Evolutionary conservation across 2,888 invertebrate species (phyloP), one percentile per base, ranked within the genome.

Genomic region (Sarcophaga carnaria): DNA sequence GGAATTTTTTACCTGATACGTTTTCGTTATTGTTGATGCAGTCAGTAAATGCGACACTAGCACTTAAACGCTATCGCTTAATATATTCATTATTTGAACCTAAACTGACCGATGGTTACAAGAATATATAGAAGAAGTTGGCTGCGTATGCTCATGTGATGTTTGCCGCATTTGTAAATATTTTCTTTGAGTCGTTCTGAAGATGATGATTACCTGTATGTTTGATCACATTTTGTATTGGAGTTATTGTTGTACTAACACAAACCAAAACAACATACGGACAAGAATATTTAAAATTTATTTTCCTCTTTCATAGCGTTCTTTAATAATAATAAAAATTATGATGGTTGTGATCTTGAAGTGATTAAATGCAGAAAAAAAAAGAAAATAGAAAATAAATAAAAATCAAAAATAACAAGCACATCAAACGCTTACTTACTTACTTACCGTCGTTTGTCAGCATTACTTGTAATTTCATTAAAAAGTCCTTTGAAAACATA

Each of bases 161-260:
- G 83, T 83, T 74, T 63, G 80, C 86, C 86, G 86, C 86, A 59
- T 83, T 77, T 72, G 86, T 86, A 86, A 86, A 86, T 86, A 86
- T 86, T 86, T 86, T 86, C 83, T 83, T 77, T 80, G 80, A 63
- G 75, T 77, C 63, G 76, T 77, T 80, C 80, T 63, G 62, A 72
- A 70, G 86, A 74, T 63, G 74, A 80, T 80, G 80, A 86, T 86
- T 86, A 86, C 86, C 86, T 86, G 83, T 72, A 80, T 83, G 79
- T 75, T 62, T 71, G 82, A 71, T 79, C 69, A 66, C 70, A 59
- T n/a, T 49, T 37, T 76, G n/a, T 25, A 11, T 37, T 77, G 66
- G 37, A 60, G 60, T 62, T 83, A 54, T 63, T 70, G 85, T 25
- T 75, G 64, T 54, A 64, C 54, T 71, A 20, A 27, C 75, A 45